Conservation (phyloP, 2,113 vertebrate genomes). For the Tenrec ecaudatus region DNA sequence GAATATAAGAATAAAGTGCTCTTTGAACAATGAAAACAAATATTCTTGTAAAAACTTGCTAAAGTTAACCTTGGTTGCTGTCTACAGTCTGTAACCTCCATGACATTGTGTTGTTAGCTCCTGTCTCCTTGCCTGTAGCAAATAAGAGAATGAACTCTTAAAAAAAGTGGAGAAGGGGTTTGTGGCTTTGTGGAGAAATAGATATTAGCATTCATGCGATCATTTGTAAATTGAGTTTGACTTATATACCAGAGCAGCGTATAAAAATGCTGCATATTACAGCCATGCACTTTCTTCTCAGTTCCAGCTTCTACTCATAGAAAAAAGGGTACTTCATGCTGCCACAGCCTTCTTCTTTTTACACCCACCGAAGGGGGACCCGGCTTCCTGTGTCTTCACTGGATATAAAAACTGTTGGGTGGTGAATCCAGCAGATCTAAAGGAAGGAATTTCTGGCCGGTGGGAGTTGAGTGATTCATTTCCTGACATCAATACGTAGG, state of each 20-base stretch:
- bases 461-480: slow-evolving; percentile 62
- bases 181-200: slow-evolving; percentile 2
- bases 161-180: neutral
- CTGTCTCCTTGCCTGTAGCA: neutral
- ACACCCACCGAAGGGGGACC: neutral
- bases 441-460: slow-evolving; percentile 51
- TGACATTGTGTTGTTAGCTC: neutral
- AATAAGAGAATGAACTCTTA: neutral
- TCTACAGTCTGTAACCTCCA: neutral
- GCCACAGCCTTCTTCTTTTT: slow-evolving; percentile 61
- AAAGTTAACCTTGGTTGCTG: neutral
- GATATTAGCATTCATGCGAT: neutral
- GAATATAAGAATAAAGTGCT: no score
- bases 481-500: slow-evolving; percentile 34
- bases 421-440: slow-evolving; percentile 56
- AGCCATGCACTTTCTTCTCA: neutral
- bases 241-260: neutral
- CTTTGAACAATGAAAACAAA: no score
- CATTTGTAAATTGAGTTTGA: slow-evolving; percentile 45
- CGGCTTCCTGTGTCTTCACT: neutral
- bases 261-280: neutral
- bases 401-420: slow-evolving; percentile 44
- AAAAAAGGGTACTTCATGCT: neutral
- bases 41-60: neutral
- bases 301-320: neutral